Base-by-base conservation (phyloP, 2,888 invertebrate genomes). In the Trachelus tabidus region DNA sequence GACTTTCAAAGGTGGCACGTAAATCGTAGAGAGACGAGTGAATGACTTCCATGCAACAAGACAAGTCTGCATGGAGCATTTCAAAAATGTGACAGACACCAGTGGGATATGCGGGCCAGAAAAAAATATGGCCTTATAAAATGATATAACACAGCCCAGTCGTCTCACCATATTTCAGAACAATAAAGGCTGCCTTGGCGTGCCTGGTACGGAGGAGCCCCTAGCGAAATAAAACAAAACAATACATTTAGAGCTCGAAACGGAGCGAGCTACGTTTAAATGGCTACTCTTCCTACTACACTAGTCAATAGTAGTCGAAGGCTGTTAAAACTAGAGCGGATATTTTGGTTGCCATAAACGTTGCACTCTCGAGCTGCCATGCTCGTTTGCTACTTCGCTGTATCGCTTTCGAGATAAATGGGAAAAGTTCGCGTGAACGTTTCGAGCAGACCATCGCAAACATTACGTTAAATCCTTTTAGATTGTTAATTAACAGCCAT, bases 141-240 rank as follows among this genome's bases (percentile, higher is more conserved):
- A 81, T 35, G 69, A 75, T 77, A 75, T 30, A 69, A 40, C 76
- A 71, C 34, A 68, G 75, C 31, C 30, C 71, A 34, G 12, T 31
- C 71, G 31, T 35, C 76, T 83, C 83, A 81, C 81, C 85, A 84
- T 86, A 84, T 83, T 87, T 86, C 85, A 81, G 82, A 81, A 81
- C 85, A 85, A 85, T 87, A 87, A 83, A 84, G 81, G 75, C 81
- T 75, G 79, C 79, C 77, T 75, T 77, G 80, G 81, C 85, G 85
- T 86, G 81, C 85, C 88, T 86, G 87, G 87, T 84, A 88, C 86
- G 83, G 83, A 81, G 83, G 83, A 81, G 83, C 83, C 81, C 87
- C 74, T 81, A 31, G 81, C 77, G 85, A 85, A 88, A 89, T 88
- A 89, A 89, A 89, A 89, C 86, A 87, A 88, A 89, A 86, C 86